Evolutionary conservation across 2,888 invertebrate genomes (phyloP).

Genomic region (Ypsolopha scabrella): DNA sequence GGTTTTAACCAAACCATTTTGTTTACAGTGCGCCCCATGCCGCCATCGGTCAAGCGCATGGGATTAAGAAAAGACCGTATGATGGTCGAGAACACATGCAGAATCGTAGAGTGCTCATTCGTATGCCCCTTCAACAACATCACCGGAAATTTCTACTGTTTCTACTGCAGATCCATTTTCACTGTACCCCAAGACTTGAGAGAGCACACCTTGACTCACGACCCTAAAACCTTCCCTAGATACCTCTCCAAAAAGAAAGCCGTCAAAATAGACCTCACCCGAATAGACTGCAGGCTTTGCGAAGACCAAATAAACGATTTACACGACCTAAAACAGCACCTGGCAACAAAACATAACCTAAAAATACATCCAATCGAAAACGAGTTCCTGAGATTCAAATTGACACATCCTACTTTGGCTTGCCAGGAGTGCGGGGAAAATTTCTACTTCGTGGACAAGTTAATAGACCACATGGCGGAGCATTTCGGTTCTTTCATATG

Average conservation of each 20-base stretch:
- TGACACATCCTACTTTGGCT: constrained; percentile 36
- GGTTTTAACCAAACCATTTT: no score
- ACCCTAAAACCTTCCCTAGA: constrained; percentile 17
- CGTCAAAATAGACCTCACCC: constrained; percentile 17
- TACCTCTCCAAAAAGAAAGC: neutral
- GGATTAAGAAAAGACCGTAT: neutral
- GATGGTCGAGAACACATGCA: neutral
- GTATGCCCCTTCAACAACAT: constrained; percentile 30
- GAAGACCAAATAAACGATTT: constrained; percentile 40
- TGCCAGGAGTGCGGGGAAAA: constrained; percentile 45
- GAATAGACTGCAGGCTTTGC: constrained; percentile 51
- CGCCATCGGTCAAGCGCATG: no score
- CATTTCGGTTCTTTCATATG: constrained; percentile 53
- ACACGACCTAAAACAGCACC: constrained; percentile 34
- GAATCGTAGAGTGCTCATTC: neutral
- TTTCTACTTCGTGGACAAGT: constrained; percentile 46
- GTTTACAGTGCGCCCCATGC: no score
- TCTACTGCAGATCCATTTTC: constrained; percentile 39
- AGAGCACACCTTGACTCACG: constrained; percentile 40
- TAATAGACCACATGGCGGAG: constrained; percentile 51
- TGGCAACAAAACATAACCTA: constrained; percentile 29
- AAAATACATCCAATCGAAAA: constrained; percentile 31
- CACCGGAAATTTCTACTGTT: constrained; percentile 43
- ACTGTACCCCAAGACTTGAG: constrained; percentile 39
- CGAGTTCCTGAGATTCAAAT: constrained; percentile 45